Conservation (phyloP, 1,140 invertebrate species). For the Trachymyrmex septentrionalis region DNA sequence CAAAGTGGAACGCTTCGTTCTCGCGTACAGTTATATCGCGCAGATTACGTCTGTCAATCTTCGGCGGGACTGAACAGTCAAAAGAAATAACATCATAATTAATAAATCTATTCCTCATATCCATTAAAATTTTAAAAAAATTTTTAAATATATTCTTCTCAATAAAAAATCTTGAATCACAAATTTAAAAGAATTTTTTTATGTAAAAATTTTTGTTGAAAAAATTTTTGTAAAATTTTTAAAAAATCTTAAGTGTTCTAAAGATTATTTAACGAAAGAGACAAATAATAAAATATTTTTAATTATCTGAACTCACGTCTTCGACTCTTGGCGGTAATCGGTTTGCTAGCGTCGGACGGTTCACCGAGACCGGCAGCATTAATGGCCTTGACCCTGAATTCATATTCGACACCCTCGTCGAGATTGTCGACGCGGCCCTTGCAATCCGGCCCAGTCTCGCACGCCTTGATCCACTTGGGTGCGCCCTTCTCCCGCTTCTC, state of each 20-base stretch:
- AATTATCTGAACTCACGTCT: conserved; percentile 89
- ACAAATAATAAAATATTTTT: conserved; percentile 12
- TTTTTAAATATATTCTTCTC: too few relatives aligned
- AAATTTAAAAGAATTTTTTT: too few relatives aligned
- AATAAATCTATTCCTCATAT: background rate
- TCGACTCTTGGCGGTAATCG: conserved; percentile 94
- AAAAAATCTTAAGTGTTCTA: background rate
- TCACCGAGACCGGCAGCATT: conserved; percentile 94
- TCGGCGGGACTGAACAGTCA: conserved; percentile 92
- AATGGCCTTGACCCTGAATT: conserved; percentile 94
- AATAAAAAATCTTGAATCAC: too few relatives aligned
- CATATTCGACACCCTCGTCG: conserved; percentile 95
- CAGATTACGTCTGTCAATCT: conserved; percentile 95
- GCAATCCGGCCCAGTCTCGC: conserved; percentile 92
- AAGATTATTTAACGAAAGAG: background rate
- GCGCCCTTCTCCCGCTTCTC: conserved; percentile 96
- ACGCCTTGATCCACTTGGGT: conserved; percentile 94
- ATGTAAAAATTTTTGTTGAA: too few relatives aligned
- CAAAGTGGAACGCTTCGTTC: conserved; percentile 94
- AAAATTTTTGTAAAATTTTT: too few relatives aligned
- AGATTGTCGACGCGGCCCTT: conserved; percentile 93
- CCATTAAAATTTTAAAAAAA: background rate
- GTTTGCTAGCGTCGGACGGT: conserved; percentile 91
- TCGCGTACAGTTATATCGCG: conserved; percentile 92
- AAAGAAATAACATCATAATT: background rate